Evolutionary conservation across 2,797 vertebrate genomes (phyloP).

Genomic region (Typhlichthys eigenmanni): DNA sequence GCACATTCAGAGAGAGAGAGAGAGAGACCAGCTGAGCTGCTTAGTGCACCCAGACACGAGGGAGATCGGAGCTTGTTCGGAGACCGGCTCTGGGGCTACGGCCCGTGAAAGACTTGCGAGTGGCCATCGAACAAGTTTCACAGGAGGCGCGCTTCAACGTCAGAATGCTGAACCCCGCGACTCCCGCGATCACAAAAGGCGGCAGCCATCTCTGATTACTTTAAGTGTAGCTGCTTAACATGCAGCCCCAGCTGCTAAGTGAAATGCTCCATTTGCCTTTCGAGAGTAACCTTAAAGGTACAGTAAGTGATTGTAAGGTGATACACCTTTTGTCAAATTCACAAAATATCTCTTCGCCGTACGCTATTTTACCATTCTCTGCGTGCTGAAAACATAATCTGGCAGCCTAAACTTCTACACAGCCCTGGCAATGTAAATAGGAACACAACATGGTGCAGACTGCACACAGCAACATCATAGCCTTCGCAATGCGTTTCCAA

Average conservation of each 20-base stretch:
- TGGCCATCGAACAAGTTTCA: constrained; percentile 59
- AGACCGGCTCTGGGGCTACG: constrained; percentile 44
- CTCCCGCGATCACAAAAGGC: constrained; percentile 4
- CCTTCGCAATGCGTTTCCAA: too few relatives aligned
- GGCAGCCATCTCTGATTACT: constrained; percentile 24
- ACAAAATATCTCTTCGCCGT: too few relatives aligned
- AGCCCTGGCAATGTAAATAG: too few relatives aligned
- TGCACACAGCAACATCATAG: too few relatives aligned
- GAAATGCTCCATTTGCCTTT: not conserved
- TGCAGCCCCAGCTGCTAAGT: not conserved
- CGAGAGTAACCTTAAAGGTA: too few relatives aligned
- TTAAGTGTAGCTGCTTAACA: constrained; percentile 25
- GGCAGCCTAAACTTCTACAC: too few relatives aligned
- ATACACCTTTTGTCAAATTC: too few relatives aligned
- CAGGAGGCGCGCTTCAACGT: constrained; percentile 22
- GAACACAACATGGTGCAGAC: too few relatives aligned
- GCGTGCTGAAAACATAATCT: too few relatives aligned
- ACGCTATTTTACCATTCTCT: too few relatives aligned
- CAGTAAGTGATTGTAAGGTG: too few relatives aligned
- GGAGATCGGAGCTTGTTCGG: constrained; percentile 47
- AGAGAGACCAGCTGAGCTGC: constrained; percentile 44
- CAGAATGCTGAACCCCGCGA: constrained; percentile 8
- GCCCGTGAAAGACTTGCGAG: constrained; percentile 46
- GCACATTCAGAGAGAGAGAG: constrained; percentile 5
- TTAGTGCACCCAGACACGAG: constrained; percentile 38